Evolutionary conservation across 2,797 vertebrate genomes (phyloP).

Genomic region (Anolis apletophallus): DNA sequence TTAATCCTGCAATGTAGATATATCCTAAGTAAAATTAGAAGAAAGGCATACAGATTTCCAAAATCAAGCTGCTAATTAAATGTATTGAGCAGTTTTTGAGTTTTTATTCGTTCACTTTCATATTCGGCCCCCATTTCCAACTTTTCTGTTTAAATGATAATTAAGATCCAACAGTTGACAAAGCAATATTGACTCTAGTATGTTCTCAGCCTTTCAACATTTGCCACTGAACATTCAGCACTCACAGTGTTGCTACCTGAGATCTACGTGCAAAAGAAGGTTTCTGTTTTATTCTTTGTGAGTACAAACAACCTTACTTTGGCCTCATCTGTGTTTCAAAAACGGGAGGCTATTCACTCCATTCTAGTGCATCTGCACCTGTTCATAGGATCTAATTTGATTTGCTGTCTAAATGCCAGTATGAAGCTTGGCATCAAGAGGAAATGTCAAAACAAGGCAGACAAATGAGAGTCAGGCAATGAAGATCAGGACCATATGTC

Average conservation of each 20-base stretch:
- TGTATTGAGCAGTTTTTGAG: too few relatives aligned
- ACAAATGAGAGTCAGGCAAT: constrained; percentile 6
- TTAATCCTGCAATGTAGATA: too few relatives aligned
- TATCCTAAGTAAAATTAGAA: too few relatives aligned
- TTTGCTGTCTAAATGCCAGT: constrained; percentile 3
- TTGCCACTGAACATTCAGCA: background rate
- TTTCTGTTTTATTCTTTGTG: background rate
- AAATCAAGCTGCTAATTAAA: background rate
- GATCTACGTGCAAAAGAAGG: background rate
- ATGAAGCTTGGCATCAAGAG: background rate
- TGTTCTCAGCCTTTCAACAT: constrained; percentile 12
- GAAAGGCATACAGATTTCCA: background rate
- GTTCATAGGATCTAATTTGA: constrained; percentile 13
- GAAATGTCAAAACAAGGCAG: constrained; percentile 18
- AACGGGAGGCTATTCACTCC: background rate
- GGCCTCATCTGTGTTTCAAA: constrained; percentile 17
- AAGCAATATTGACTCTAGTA: background rate
- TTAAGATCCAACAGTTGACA: background rate
- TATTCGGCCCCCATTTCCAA: background rate
- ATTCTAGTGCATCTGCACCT: background rate
- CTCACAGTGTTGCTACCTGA: background rate
- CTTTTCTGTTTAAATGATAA: background rate
- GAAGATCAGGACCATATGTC: background rate
- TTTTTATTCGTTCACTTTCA: background rate
- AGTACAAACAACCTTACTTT: background rate